Base-by-base conservation (phyloP, 2,888 invertebrate genomes). In the Pterostichus madidus region DNA sequence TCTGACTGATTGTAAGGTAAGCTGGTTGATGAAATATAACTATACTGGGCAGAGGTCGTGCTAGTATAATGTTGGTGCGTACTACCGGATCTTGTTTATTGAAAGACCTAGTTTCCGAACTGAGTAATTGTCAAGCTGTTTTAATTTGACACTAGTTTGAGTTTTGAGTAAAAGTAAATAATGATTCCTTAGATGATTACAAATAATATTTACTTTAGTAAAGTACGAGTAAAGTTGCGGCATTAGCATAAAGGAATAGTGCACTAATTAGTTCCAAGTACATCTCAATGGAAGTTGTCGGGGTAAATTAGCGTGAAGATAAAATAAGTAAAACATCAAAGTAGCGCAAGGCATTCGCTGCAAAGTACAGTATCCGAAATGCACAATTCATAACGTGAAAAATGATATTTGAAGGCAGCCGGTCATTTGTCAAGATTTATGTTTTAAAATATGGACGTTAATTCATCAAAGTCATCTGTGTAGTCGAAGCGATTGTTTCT, bases 391-490 rank as follows among this genome's bases (percentile, higher is more conserved):
- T 64, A 68, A 46, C 64, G 53, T 77, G 83, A 77, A 83, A 83
- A 83, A 83, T 82, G 82, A 82, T 83, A 83, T 83, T 83, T 76
- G 82, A 77, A 83, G 52, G 77, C 53, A 77, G 77, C 5, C 83
- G 77, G 76, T 68, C 77, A 83, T 83, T 83, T 83, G 83, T 83
- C 83, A 83, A 77, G 83, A 83, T 83, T 83, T 83, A 77, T 83
- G 83, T 68, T 83, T 77, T 83, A 77, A 83, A 83, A 83, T 77
- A 83, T 77, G 83, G 83, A 76, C 83, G 83, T 83, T 83, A 83
- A 83, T 83, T 77, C 83, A 77, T 83, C 83, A 83, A 83, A 83
- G 83, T 83, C 83, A 83, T 83, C 83, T 83, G 83, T 68, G 68
- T 15, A 77, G 83, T 64, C 76, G 83, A 77, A 53, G 77, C 83